phyloP scores from a whole-genome alignment of 2,888 invertebrate genomes.

The Alsophila aescularia region DNA sequence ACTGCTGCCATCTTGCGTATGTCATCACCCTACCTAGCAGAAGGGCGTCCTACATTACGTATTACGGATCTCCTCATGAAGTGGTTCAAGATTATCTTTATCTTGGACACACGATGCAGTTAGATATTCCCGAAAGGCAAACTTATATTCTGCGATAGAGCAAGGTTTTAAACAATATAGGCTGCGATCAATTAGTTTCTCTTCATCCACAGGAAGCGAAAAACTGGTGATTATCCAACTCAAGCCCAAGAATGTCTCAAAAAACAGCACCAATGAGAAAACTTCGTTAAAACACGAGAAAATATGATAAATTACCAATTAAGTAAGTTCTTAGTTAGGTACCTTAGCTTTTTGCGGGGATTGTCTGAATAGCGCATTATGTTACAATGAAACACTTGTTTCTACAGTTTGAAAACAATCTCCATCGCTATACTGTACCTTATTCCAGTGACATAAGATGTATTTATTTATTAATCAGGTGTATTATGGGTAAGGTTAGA shows the following conservation, averaged over 20 bases:
- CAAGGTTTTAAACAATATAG: slow-evolving; percentile 8
- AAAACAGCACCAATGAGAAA: slow-evolving; percentile 59
- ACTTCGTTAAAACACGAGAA: slow-evolving; percentile 66
- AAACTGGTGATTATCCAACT: slow-evolving; percentile 44
- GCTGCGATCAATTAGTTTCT: slow-evolving; percentile 42
- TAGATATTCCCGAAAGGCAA: no score
- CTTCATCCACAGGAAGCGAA: slow-evolving; percentile 39
- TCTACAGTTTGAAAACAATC: slow-evolving; percentile 8
- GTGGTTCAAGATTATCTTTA: no score
- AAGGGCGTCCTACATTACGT: no score
- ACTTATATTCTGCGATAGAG: not conserved
- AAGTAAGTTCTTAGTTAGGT: slow-evolving; percentile 47
- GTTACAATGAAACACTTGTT: slow-evolving; percentile 29
- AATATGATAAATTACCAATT: slow-evolving; percentile 68
- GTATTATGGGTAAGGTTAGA: slow-evolving; percentile 3
- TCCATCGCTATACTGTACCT: slow-evolving; percentile 32
- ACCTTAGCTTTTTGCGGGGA: slow-evolving; percentile 57
- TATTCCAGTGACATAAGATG: slow-evolving; percentile 22
- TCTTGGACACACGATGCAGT: no score
- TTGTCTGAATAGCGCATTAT: slow-evolving; percentile 57
- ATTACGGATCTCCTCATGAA: no score
- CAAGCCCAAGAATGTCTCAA: slow-evolving; percentile 48
- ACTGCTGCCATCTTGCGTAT: no score
- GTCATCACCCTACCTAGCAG: no score
- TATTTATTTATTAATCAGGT: not conserved